phyloP scores from a whole-genome alignment of 2,888 invertebrate genomes.

The Conistra vaccinii region DNA sequence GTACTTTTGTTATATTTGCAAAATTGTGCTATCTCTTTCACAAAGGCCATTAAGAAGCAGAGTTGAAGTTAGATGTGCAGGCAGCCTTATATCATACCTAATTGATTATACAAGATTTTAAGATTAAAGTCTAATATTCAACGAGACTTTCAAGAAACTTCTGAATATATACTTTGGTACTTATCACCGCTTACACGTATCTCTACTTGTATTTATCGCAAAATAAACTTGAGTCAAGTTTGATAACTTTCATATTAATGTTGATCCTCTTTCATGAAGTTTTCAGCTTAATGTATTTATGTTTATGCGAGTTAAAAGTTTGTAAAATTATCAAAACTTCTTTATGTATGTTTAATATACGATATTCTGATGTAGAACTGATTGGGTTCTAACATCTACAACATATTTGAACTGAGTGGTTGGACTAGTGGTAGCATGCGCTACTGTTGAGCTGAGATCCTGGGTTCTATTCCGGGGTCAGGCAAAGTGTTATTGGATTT shows the following conservation, averaged over 20 bases:
- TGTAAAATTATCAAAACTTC: slow-evolving; percentile 8
- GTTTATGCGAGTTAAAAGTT: slow-evolving; percentile 24
- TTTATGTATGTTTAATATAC: slow-evolving; percentile 2
- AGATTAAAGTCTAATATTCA: neutral
- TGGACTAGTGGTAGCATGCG: too few relatives aligned
- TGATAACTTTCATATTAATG: slow-evolving; percentile 45
- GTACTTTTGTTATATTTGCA: neutral
- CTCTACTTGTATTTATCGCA: slow-evolving; percentile 27
- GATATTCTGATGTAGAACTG: neutral
- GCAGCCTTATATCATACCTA: neutral
- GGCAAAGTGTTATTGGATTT: too few relatives aligned
- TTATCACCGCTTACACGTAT: slow-evolving; percentile 30
- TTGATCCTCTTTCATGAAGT: slow-evolving; percentile 38
- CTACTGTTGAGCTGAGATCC: too few relatives aligned
- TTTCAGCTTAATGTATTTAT: slow-evolving; percentile 40
- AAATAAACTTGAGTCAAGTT: slow-evolving; percentile 42
- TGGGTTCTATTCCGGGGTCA: too few relatives aligned
- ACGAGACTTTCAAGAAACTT: slow-evolving; percentile 37
- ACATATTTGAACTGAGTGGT: neutral
- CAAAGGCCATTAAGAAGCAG: neutral
- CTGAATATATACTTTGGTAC: slow-evolving; percentile 15
- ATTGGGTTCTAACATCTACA: neutral
- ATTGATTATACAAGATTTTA: slow-evolving; percentile 8
- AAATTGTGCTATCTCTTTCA: neutral
- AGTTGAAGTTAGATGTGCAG: neutral